These are phyloP conservation scores for Phainopepla nitens DNA, from an alignment of 2,113 vertebrate species.

Conservation along the genomic window DNA sequence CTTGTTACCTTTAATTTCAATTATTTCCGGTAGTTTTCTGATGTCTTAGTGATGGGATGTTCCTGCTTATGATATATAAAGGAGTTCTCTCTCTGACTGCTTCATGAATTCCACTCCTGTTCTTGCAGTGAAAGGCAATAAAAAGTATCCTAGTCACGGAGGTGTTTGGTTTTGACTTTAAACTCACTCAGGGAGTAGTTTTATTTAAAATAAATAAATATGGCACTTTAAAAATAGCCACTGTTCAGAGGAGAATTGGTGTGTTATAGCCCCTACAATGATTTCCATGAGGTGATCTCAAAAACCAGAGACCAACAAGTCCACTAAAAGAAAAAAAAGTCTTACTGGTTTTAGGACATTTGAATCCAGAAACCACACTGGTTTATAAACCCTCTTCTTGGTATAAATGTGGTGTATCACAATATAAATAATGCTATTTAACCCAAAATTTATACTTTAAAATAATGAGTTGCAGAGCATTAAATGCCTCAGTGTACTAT, in stretches of 20 bases:
- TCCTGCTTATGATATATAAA: not conserved
- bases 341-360: not conserved
- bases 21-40: not conserved
- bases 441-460: not conserved
- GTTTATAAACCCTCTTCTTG: not conserved
- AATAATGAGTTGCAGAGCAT: not conserved
- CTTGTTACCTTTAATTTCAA: not conserved
- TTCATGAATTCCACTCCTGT: not conserved
- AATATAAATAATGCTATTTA: not conserved
- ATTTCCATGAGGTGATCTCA: not conserved
- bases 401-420: not conserved
- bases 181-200: not conserved
- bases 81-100: not conserved
- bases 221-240: not conserved
- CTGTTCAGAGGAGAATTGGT: not conserved
- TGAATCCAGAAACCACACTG: not conserved
- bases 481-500: not conserved
- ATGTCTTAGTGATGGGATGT: not conserved
- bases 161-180: not conserved
- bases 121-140: not conserved
- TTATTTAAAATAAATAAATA: not conserved
- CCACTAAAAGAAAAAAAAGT: not conserved
- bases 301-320: not conserved
- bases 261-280: not conserved
- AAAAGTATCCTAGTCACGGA: not conserved